Evolutionary conservation across 2,797 vertebrate genomes (phyloP).

Genomic region (Valencia hispanica): DNA sequence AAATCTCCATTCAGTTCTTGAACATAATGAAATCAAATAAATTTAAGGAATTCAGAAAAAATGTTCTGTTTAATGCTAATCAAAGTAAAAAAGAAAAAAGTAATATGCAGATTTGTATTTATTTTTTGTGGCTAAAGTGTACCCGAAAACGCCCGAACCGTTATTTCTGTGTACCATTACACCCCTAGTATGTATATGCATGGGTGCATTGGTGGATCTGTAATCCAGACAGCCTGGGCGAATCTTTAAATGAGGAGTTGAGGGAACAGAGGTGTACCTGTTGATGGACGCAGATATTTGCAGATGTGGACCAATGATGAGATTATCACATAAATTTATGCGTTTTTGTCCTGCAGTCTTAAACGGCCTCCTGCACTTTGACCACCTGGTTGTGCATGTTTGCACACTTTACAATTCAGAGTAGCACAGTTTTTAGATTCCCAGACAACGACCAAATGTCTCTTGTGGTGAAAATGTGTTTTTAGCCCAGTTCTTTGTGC

Average conservation of each 20-base stretch:
- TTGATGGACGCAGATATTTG: slow-evolving; percentile 9
- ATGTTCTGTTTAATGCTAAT: too few relatives aligned
- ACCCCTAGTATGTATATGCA: too few relatives aligned
- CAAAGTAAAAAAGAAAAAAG: too few relatives aligned
- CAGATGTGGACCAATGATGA: slow-evolving; percentile 5
- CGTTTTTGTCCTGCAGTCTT: slow-evolving; percentile 13
- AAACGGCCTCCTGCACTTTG: slow-evolving; percentile 28
- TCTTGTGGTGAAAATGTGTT: slow-evolving; percentile 13
- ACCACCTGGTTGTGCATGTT: slow-evolving; percentile 7
- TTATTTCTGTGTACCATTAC: too few relatives aligned
- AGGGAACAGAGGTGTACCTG: slow-evolving; percentile 17
- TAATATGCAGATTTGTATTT: too few relatives aligned
- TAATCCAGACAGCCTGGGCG: not conserved
- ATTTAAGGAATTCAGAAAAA: too few relatives aligned
- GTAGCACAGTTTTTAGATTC: slow-evolving; percentile 11
- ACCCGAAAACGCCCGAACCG: too few relatives aligned
- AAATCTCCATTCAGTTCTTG: too few relatives aligned
- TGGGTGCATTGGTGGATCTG: too few relatives aligned
- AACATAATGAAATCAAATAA: too few relatives aligned
- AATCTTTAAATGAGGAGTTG: too few relatives aligned
- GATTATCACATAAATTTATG: slow-evolving; percentile 17
- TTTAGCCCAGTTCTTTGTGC: slow-evolving; percentile 27
- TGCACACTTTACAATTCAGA: slow-evolving; percentile 14
- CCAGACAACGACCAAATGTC: slow-evolving; percentile 15
- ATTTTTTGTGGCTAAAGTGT: too few relatives aligned